phyloP scores from a whole-genome alignment of 2,797 vertebrate genomes.

The Onychomys arenicola region DNA sequence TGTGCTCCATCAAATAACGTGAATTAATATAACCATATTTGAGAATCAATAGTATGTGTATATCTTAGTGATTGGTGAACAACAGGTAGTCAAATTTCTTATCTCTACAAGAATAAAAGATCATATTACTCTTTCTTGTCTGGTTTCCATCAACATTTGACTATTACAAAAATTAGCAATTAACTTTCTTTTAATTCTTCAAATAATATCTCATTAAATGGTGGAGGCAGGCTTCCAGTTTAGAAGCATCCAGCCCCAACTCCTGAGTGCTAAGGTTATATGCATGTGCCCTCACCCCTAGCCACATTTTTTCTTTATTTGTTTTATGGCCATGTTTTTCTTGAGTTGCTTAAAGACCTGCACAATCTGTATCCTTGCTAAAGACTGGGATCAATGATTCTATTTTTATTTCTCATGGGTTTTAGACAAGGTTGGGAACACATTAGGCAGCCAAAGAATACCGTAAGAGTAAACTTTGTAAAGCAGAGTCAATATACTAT shows the following conservation, averaged over 20 bases:
- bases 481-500: neutral
- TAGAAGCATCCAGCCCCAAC: neutral
- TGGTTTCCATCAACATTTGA: neutral
- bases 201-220: neutral
- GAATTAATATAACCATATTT: neutral
- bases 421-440: neutral
- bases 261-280: neutral
- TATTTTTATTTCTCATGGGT: neutral
- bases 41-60: neutral
- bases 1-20: neutral
- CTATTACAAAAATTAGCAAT: neutral
- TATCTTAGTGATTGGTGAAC: neutral
- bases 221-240: neutral
- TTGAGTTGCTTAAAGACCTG: neutral
- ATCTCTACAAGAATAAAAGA: neutral
- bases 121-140: neutral
- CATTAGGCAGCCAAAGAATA: neutral
- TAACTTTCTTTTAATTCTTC: neutral
- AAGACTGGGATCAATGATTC: neutral
- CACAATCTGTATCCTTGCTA: neutral
- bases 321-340: neutral
- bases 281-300: too few species aligned
- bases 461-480: neutral
- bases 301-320: neutral
- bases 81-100: neutral